Evolutionary conservation across 1,140 invertebrate species (phyloP).

Genomic region (Trichonephila clavata): DNA sequence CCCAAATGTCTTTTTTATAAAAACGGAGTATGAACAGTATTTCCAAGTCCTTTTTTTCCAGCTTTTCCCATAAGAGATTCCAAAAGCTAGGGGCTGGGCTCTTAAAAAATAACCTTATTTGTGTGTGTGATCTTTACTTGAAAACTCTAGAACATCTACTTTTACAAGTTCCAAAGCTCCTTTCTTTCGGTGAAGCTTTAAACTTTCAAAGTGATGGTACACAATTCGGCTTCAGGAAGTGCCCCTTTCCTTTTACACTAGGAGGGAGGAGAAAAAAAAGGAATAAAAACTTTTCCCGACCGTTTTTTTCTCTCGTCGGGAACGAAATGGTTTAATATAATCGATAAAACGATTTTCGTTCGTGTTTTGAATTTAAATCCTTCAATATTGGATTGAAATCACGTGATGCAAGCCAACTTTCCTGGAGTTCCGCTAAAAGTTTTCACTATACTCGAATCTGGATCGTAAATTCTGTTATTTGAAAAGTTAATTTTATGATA

Average conservation of each 20-base stretch:
- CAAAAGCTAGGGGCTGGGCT: not conserved
- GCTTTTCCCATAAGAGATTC: not conserved
- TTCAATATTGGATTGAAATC: not conserved
- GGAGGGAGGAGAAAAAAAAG: not conserved
- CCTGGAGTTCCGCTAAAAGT: not conserved
- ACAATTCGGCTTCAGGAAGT: conserved; percentile 15
- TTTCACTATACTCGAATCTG: not conserved
- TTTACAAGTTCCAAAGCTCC: not conserved
- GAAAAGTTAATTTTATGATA: not conserved
- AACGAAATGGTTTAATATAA: conserved; percentile 18
- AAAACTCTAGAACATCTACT: not conserved
- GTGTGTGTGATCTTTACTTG: conserved; percentile 8
- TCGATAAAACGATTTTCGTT: conserved; percentile 35
- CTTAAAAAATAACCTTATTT: conserved; percentile 22
- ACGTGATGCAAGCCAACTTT: not conserved
- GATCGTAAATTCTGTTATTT: not conserved
- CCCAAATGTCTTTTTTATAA: not conserved
- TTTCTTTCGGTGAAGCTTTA: not conserved
- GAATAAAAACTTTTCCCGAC: not conserved
- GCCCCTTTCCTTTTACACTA: not conserved
- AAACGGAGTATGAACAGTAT: not conserved
- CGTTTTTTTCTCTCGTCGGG: not conserved
- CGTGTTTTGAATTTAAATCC: not conserved
- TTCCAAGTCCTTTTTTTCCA: not conserved
- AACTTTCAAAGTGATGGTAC: not conserved